Evolutionary conservation across 2,113 vertebrate genomes (phyloP).

Genomic region (Castor canadensis): DNA sequence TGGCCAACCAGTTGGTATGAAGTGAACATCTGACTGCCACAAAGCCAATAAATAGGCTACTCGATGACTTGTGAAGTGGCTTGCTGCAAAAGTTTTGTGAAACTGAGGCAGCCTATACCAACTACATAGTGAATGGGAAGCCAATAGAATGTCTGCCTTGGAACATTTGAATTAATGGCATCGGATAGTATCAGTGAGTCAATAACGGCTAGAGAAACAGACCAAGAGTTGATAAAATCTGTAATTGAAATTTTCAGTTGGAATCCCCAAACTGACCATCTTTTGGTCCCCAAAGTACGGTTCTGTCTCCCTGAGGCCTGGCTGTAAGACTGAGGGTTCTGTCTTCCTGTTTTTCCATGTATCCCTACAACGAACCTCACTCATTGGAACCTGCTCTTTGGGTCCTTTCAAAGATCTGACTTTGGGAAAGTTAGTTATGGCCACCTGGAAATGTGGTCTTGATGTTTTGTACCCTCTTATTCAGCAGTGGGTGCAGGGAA

Average conservation of each 20-base stretch:
- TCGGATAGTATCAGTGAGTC: neutral
- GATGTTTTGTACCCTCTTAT: neutral
- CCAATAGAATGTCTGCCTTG: too few species aligned
- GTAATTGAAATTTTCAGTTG: neutral
- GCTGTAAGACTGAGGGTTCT: neutral
- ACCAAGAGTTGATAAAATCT: neutral
- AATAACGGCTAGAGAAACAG: neutral
- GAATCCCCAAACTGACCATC: neutral
- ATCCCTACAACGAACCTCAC: neutral
- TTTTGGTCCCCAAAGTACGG: neutral
- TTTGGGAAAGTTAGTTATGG: neutral
- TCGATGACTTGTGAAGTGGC: neutral
- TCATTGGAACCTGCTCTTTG: neutral
- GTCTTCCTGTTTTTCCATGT: neutral
- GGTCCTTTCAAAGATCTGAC: too few species aligned
- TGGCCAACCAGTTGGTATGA: neutral
- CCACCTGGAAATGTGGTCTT: neutral
- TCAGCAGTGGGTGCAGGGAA: neutral
- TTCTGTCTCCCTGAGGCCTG: neutral
- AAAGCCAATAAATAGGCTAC: neutral
- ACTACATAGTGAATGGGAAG: too few species aligned
- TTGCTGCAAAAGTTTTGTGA: neutral
- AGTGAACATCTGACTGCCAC: neutral
- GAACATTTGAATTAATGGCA: neutral
- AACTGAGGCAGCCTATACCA: neutral